phyloP scores from a whole-genome alignment of 2,888 invertebrate species.

The Seladonia tumulorum region DNA sequence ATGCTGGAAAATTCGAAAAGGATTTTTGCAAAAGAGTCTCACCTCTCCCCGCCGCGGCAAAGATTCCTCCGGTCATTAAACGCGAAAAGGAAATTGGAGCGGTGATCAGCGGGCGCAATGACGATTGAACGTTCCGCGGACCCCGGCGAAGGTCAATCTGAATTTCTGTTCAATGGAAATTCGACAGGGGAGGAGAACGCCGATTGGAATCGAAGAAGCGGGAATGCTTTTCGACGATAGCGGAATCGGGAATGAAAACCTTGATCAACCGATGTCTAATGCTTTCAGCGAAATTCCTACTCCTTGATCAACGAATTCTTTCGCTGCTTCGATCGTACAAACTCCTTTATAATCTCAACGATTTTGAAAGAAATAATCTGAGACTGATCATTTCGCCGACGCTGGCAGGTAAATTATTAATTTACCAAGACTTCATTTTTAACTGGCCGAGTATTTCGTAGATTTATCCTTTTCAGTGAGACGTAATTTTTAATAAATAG shows the following conservation, averaged over 20 bases:
- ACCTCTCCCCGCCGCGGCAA: not conserved
- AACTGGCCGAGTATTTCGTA: no score
- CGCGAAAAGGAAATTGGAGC: not conserved
- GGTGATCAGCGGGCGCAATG: not conserved
- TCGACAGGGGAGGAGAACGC: not conserved
- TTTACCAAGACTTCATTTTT: no score
- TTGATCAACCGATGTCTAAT: not conserved
- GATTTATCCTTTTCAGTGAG: no score
- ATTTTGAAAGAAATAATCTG: no score
- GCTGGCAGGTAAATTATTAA: no score
- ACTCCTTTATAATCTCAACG: not conserved
- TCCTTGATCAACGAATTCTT: not conserved
- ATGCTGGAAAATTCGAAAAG: not conserved
- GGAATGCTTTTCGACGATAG: not conserved
- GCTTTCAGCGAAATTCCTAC: not conserved
- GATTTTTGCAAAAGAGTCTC: not conserved
- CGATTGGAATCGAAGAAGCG: not conserved
- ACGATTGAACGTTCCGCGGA: not conserved
- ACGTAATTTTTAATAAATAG: no score
- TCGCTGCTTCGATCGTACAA: not conserved
- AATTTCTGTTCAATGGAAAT: not conserved
- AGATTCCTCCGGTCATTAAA: not conserved
- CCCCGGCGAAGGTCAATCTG: not conserved
- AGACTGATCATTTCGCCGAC: no score
- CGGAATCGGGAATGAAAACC: not conserved